Conservation (phyloP, 2,113 vertebrate genomes). For the Paraplagusia blochii region DNA sequence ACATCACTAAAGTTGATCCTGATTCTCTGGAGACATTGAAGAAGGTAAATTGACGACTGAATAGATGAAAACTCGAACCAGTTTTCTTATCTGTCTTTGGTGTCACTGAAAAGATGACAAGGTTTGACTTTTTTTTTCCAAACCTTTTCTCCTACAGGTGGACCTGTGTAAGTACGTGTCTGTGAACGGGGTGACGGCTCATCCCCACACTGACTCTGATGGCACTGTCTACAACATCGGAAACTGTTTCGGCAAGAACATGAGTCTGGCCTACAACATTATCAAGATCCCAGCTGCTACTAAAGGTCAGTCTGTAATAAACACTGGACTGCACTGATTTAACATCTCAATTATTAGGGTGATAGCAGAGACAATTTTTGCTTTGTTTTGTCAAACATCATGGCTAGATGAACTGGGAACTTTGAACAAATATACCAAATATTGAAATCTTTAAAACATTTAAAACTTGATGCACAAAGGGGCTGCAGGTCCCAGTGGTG, state of each 20-base stretch:
- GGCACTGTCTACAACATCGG: slow-evolving; percentile 96
- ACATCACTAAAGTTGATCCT: slow-evolving; percentile 90
- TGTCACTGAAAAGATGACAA: too few species aligned
- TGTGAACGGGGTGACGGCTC: slow-evolving; percentile 89
- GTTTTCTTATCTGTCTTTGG: background rate
- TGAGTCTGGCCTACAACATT: slow-evolving; percentile 89
- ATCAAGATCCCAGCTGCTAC: slow-evolving; percentile 86
- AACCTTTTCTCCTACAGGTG: slow-evolving; percentile 76
- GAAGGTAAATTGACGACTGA: slow-evolving; percentile 75
- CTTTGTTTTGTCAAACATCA: too few species aligned
- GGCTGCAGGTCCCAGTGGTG: too few species aligned
- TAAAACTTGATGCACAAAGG: too few species aligned
- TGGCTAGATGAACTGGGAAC: too few species aligned
- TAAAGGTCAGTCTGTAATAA: slow-evolving; percentile 72
- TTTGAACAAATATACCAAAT: too few species aligned
- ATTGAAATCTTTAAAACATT: too few species aligned
- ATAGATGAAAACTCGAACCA: background rate
- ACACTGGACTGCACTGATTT: too few species aligned
- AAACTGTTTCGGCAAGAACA: slow-evolving; percentile 92
- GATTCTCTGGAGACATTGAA: slow-evolving; percentile 91
- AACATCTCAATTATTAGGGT: too few species aligned
- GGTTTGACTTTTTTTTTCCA: background rate
- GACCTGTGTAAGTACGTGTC: slow-evolving; percentile 92
- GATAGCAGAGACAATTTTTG: too few species aligned
- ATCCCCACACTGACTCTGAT: slow-evolving; percentile 88